Conservation (phyloP, 2,888 invertebrate species). For the Cistogaster globosa region DNA sequence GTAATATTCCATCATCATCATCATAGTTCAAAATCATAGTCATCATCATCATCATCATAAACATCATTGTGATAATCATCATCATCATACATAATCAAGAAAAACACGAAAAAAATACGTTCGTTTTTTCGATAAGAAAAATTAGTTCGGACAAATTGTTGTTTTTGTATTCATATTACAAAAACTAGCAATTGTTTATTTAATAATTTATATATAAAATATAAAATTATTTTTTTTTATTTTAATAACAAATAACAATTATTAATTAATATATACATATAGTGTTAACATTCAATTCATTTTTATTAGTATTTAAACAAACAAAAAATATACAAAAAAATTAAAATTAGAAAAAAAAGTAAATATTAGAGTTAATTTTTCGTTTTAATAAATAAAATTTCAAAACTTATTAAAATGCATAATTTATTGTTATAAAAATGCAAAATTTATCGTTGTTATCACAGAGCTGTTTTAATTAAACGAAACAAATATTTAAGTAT, state of each 20-base stretch:
- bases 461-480: constrained; percentile 66
- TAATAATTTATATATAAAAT: constrained; percentile 71
- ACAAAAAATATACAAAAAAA: constrained; percentile 12
- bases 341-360: constrained; percentile 8
- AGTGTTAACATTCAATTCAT: constrained; percentile 63
- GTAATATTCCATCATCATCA: constrained; percentile 75
- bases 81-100: constrained; percentile 80
- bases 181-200: constrained; percentile 74
- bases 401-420: constrained; percentile 19
- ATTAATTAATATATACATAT: constrained; percentile 46
- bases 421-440: constrained; percentile 33
- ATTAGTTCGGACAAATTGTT: constrained; percentile 84
- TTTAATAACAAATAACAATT: constrained; percentile 66
- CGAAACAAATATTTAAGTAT: constrained; percentile 8
- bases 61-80: constrained; percentile 81
- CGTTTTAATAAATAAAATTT: constrained; percentile 16
- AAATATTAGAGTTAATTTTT: constrained; percentile 10
- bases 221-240: constrained; percentile 53
- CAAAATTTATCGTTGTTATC: constrained; percentile 29
- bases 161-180: constrained; percentile 75
- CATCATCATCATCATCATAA: constrained; percentile 82
- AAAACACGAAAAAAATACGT: constrained; percentile 84
- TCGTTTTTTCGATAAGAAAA: constrained; percentile 84
- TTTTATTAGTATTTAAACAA: constrained; percentile 53
- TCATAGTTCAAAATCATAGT: constrained; percentile 74